Evolutionary conservation across 2,113 vertebrate genomes (phyloP), one percentile per base, ranked within the genome.

Genomic region (Argyrosomus japonicus): DNA sequence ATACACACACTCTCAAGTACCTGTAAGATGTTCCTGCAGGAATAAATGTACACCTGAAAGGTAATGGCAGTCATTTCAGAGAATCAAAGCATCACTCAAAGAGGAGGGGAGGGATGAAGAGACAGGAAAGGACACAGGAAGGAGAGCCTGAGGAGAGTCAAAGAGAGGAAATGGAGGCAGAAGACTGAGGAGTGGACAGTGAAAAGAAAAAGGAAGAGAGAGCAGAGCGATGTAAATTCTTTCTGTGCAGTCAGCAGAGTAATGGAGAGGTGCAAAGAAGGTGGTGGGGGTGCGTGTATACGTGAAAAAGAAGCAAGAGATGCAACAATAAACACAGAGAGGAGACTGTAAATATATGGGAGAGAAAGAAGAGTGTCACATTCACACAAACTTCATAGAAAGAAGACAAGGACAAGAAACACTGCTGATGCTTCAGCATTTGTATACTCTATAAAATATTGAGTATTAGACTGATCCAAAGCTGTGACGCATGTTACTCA

Each of bases 401-500:
- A 70, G 76, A 61, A 48, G 79, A 43, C 5, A 15, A 72, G 63
- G 68, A 64, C 3, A 18, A 67, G 83, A 64, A 56, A 73, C n/a
- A 51, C 23, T 62, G 68, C 62, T 54, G 45, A 79, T n/a, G 50
- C 67, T 65, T 77, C 36, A n/a, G 56, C n/a, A 58, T 75, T 68
- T 68, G n/a, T 64, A 36, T 6, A 48, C 50, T 51, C 50, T 69
- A 71, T 75, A 51, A 64, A 73, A 68, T 72, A 70, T 68, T 71
- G n/a, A 68, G 27, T 58, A 58, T 76, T 21, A 63, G 53, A 70
- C 62, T 50, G 65, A 82, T 82, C 63, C 69, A 65, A 64, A 50
- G 50, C 77, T 60, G 68, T 89, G 87, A 76, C 54, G 68, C 77
- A 82, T 32, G 69, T 67, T 60, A 17, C 75, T 83, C 56, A 57